Evolutionary conservation across 2,797 vertebrate species (phyloP).

Genomic region (Hipposideros larvatus): DNA sequence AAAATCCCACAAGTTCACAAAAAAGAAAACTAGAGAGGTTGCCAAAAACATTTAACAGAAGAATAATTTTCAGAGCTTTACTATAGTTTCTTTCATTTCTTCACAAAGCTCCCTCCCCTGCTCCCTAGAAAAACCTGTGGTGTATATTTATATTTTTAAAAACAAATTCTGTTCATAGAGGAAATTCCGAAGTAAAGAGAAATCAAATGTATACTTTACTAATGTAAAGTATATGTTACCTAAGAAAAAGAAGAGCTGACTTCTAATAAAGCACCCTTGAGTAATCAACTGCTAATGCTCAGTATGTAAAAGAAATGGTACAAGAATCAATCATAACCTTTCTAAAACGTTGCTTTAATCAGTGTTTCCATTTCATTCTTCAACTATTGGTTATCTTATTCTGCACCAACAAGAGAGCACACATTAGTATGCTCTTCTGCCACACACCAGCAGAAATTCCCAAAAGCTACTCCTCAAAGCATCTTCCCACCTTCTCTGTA

Average conservation of each 20-base stretch:
- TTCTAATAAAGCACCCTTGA: neutral
- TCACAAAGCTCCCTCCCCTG: neutral
- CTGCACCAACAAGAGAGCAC: neutral
- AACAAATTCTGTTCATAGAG: slow-evolving; percentile 56
- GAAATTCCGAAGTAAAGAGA: slow-evolving; percentile 37
- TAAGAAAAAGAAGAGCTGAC: slow-evolving; percentile 41
- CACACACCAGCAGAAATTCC: neutral
- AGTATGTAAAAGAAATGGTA: slow-evolving; percentile 3
- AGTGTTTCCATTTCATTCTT: slow-evolving; percentile 6
- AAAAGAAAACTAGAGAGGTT: neutral
- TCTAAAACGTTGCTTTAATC: neutral
- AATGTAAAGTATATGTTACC: neutral
- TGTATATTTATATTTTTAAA: neutral
- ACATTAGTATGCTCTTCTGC: neutral
- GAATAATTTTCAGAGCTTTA: neutral
- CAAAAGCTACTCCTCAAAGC: neutral
- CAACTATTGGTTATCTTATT: neutral
- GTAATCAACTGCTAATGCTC: neutral
- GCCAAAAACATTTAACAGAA: neutral
- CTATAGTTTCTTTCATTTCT: slow-evolving; percentile 34
- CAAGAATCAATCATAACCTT: neutral
- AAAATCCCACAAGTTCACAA: neutral
- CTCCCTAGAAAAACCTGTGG: slow-evolving; percentile 20
- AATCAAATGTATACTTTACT: neutral
- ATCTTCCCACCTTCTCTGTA: neutral